phyloP scores from a whole-genome alignment of 2,797 vertebrate genomes.

The Onychomys arenicola region DNA sequence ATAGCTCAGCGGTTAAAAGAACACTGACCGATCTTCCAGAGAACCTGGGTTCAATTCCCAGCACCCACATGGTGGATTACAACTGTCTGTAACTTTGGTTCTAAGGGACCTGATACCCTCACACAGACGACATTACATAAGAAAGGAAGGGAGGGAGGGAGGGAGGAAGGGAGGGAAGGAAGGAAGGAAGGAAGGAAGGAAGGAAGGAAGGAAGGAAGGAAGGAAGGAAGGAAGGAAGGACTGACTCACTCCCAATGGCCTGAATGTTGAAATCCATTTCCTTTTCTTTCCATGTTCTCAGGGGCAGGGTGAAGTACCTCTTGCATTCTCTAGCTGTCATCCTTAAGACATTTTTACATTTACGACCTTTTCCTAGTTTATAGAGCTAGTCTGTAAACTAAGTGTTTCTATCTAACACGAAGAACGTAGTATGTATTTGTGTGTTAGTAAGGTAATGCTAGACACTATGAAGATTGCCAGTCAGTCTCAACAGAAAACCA shows the following conservation, averaged over 20 bases:
- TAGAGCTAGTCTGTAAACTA: background rate
- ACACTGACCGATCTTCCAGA: background rate
- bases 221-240: too few species aligned
- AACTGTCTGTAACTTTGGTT: background rate
- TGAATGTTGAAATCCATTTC: background rate
- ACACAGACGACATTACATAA: background rate
- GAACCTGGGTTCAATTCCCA: background rate
- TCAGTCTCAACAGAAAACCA: background rate
- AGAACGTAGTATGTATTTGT: constrained; percentile 15
- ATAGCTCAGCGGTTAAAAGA: background rate
- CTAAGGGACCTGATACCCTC: background rate
- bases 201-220: too few species aligned
- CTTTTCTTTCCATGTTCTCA: background rate
- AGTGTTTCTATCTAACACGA: background rate
- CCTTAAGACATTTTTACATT: background rate
- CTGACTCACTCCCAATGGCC: background rate
- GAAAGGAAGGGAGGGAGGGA: background rate
- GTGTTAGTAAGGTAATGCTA: background rate
- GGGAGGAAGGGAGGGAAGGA: too few species aligned
- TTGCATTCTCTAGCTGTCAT: background rate
- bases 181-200: too few species aligned
- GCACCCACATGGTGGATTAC: background rate
- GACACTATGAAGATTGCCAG: background rate
- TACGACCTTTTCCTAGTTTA: background rate
- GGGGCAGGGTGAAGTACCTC: background rate